Percentiles rank a stretch among this genome's conserved stretches.
Conservation (phyloP, 2,888 invertebrate genomes). For the Phorcus lineatus region DNA sequence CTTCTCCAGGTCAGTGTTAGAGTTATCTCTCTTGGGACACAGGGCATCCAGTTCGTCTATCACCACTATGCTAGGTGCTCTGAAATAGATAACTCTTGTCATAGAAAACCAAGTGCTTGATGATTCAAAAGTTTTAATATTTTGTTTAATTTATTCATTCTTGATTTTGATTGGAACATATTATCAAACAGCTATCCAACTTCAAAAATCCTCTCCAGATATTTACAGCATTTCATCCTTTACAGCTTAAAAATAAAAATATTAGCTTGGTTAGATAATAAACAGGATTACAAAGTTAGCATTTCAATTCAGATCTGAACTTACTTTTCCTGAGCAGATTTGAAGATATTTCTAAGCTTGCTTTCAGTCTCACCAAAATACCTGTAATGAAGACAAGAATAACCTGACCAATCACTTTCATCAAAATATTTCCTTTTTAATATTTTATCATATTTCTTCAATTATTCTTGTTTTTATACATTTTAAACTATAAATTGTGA, state of each 20-base stretch:
- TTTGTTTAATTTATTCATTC: no score
- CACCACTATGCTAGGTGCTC: constrained; percentile 86
- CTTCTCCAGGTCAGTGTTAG: constrained; percentile 81
- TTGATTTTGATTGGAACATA: no score
- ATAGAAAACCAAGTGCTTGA: no score
- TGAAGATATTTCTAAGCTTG: constrained; percentile 82
- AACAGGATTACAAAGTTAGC: no score
- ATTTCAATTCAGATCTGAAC: background rate
- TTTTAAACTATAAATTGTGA: background rate
- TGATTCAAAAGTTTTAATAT: no score
- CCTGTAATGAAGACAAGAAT: constrained; percentile 44
- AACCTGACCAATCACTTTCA: background rate
- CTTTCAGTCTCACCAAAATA: constrained; percentile 84
- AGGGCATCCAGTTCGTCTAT: constrained; percentile 91
- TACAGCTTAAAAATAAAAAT: no score
- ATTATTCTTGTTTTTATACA: background rate
- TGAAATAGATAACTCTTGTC: constrained; percentile 54
- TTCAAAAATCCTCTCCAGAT: no score
- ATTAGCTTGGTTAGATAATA: no score
- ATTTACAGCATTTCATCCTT: no score
- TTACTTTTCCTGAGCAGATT: constrained; percentile 80
- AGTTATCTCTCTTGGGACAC: constrained; percentile 81
- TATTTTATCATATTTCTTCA: background rate
- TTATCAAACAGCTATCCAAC: no score
- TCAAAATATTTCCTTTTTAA: background rate